A percentile compares a stretch with the other conserved stretches of the same genome.
Evolutionary conservation across 2,888 invertebrate genomes (phyloP).

Genomic region (Metacarcinus magister): DNA sequence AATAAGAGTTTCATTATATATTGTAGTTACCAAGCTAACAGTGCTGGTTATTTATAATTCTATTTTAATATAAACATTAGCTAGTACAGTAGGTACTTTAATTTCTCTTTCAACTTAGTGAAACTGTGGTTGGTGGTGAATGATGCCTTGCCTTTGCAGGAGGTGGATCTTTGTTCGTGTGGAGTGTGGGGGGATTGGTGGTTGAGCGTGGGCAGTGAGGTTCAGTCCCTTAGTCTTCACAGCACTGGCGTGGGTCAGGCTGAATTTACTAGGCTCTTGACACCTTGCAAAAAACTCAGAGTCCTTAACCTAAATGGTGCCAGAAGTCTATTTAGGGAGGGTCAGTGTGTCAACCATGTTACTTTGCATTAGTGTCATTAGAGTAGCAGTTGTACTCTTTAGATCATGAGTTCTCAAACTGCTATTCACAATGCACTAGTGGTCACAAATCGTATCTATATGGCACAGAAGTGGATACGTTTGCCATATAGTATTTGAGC

Average conservation of each 20-base stretch:
- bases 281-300: slow-evolving; percentile 68
- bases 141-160: slow-evolving; percentile 63
- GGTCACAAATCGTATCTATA: background rate
- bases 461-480: no score
- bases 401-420: slow-evolving; percentile 17
- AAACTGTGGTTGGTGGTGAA: background rate
- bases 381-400: background rate
- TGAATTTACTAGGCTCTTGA: slow-evolving; percentile 71
- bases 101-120: background rate
- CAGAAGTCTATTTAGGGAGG: slow-evolving; percentile 76
- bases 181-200: slow-evolving; percentile 71
- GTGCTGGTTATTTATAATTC: background rate
- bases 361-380: background rate
- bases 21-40: background rate
- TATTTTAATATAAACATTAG: background rate
- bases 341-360: slow-evolving; percentile 63
- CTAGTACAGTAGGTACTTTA: background rate
- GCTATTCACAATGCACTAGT: background rate
- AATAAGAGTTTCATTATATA: background rate
- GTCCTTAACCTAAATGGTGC: slow-evolving; percentile 77
- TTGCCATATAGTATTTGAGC: no score
- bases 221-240: slow-evolving; percentile 72
- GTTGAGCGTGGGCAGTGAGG: slow-evolving; percentile 58
- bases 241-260: slow-evolving; percentile 73
- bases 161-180: slow-evolving; percentile 70